A percentile compares a stretch with the other conserved stretches of the same genome.
These are phyloP conservation scores for Lophius americanus DNA, from an alignment of 2,797 vertebrate genomes.

Conservation along the genomic window DNA sequence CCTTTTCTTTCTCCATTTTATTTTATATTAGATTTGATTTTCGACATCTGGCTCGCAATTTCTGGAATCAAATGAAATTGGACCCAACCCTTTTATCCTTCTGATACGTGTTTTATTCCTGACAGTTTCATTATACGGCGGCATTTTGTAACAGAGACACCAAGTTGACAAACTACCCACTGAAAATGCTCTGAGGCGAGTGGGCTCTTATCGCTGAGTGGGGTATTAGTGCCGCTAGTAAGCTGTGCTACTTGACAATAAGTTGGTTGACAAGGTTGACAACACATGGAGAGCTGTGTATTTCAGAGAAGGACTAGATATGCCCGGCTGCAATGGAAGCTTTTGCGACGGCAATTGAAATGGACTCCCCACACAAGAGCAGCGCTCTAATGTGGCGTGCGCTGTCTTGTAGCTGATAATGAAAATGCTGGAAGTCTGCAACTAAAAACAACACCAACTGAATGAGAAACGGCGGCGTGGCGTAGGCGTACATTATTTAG, in stretches of 20 bases:
- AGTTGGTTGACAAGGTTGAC: constrained; percentile 44
- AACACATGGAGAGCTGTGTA: constrained; percentile 61
- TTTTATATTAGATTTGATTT: too few relatives aligned
- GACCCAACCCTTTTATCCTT: too few relatives aligned
- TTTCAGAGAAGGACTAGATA: constrained; percentile 68
- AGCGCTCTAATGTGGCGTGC: constrained; percentile 31
- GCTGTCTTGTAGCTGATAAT: constrained; percentile 56
- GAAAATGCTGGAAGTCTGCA: constrained; percentile 49
- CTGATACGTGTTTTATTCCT: too few relatives aligned
- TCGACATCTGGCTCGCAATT: too few relatives aligned
- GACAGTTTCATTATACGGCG: not conserved
- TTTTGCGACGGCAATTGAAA: constrained; percentile 62
- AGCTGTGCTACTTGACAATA: constrained; percentile 59
- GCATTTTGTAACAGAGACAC: constrained; percentile 33
- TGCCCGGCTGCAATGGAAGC: constrained; percentile 50
- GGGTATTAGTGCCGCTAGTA: constrained; percentile 73
- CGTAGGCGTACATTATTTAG: constrained; percentile 66
- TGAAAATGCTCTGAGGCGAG: constrained; percentile 56
- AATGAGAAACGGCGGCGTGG: constrained; percentile 46
- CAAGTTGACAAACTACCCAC: constrained; percentile 50
- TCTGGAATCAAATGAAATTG: too few relatives aligned
- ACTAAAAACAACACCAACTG: constrained; percentile 53
- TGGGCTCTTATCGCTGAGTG: constrained; percentile 72
- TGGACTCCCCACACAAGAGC: constrained; percentile 48
- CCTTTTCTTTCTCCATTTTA: too few relatives aligned